These are phyloP conservation scores for Macrophya annulata DNA, from an alignment of 2,888 invertebrate species.

Conservation along the genomic window DNA sequence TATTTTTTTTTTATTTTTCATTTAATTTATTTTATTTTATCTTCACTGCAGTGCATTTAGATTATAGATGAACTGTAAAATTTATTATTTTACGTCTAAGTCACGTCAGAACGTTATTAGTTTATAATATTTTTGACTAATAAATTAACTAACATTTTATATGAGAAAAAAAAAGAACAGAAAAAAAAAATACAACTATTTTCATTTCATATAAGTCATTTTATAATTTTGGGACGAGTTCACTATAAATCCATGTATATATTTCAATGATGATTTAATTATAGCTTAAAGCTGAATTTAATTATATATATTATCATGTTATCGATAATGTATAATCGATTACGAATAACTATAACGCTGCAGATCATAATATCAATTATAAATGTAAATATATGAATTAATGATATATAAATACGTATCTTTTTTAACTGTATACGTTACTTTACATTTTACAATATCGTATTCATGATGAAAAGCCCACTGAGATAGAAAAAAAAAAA, in stretches of 20 bases:
- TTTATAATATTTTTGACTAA: not conserved
- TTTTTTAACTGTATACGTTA: not conserved
- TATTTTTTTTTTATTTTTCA: not conserved
- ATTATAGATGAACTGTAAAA: not conserved
- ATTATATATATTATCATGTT: not conserved
- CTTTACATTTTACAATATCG: constrained; percentile 25
- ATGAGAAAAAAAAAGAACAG: too few species aligned
- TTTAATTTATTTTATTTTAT: not conserved
- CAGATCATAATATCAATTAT: not conserved
- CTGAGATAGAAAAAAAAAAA: not conserved
- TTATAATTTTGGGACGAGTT: not conserved
- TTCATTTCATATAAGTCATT: too few species aligned
- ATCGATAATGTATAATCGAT: not conserved
- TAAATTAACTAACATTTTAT: too few species aligned
- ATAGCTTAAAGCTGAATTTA: not conserved
- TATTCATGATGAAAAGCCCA: not conserved
- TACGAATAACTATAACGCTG: not conserved
- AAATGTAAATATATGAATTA: not conserved
- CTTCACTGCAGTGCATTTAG: not conserved
- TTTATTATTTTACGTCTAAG: not conserved
- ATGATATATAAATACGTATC: not conserved
- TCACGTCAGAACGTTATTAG: not conserved
- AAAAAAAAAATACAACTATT: too few species aligned
- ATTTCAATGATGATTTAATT: constrained; percentile 1
- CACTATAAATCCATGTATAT: not conserved